These are phyloP conservation scores for Cephus spinipes DNA, from an alignment of 2,888 invertebrate genomes.

Conservation along the genomic window DNA sequence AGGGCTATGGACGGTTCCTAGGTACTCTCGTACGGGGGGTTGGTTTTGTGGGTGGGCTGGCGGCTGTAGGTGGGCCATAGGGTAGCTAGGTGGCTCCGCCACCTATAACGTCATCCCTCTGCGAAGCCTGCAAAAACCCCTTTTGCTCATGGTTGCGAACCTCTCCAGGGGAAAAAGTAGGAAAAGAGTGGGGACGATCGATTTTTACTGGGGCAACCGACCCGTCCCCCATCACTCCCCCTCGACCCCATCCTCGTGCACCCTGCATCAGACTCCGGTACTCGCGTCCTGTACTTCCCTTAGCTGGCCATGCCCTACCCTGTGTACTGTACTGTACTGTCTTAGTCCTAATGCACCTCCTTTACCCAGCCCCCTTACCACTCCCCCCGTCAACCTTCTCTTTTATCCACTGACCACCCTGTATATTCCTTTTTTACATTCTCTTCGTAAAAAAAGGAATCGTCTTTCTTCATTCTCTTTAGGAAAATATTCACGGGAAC, in stretches of 20 bases:
- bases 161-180: constrained; percentile 58
- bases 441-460: too few relatives aligned
- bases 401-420: neutral
- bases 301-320: constrained; percentile 49
- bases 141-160: constrained; percentile 41
- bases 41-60: too few relatives aligned
- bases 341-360: constrained; percentile 32
- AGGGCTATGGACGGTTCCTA: too few relatives aligned
- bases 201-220: constrained; percentile 68
- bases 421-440: neutral
- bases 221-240: constrained; percentile 48
- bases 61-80: too few relatives aligned
- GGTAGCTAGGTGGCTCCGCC: too few relatives aligned
- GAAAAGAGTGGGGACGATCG: constrained; percentile 67
- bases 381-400: constrained; percentile 4
- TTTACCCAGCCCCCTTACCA: neutral
- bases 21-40: too few relatives aligned
- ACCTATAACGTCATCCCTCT: constrained; percentile 21
- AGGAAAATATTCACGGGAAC: too few relatives aligned
- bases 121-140: constrained; percentile 51
- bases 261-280: constrained; percentile 44
- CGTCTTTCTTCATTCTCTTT: neutral
- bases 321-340: constrained; percentile 32
- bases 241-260: constrained; percentile 52
- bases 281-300: constrained; percentile 31